Percentiles rank a stretch among this genome's conserved stretches.
Evolutionary conservation across 2,888 invertebrate species (phyloP).

Genomic region (Caenorhabditis imperialis): DNA sequence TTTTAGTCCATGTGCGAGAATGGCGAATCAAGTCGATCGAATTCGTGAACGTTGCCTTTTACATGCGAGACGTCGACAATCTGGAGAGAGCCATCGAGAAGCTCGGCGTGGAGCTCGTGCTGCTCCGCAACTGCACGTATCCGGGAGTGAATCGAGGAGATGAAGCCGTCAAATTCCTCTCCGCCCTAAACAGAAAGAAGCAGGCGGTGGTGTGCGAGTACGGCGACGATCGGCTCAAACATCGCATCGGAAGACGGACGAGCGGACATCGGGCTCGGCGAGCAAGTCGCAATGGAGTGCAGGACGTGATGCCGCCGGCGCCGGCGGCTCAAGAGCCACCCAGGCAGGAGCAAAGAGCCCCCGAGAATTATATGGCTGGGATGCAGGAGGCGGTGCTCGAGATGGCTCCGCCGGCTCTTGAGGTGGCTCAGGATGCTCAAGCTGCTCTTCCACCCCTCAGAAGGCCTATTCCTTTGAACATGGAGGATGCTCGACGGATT

Average conservation of each 20-base stretch:
- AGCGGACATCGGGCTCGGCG: conserved; percentile 21
- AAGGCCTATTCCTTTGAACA: conserved; percentile 5
- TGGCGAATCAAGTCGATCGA: conserved; percentile 69
- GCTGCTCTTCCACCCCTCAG: background rate
- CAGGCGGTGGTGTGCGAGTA: conserved; percentile 69
- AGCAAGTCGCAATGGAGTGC: conserved; percentile 24
- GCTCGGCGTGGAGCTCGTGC: conserved; percentile 65
- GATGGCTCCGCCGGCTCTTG: background rate
- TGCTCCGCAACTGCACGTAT: conserved; percentile 66
- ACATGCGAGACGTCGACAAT: conserved; percentile 64
- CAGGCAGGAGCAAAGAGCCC: background rate
- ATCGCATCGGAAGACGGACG: conserved; percentile 46
- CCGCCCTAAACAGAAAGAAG: conserved; percentile 66
- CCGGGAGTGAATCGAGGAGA: conserved; percentile 63
- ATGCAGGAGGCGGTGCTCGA: too few relatives aligned
- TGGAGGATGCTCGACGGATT: background rate
- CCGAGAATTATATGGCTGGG: background rate
- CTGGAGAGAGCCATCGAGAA: conserved; percentile 67
- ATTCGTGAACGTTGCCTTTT: conserved; percentile 67
- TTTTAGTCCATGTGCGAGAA: conserved; percentile 64
- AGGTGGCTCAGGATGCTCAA: background rate
- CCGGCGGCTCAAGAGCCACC: background rate
- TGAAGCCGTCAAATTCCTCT: conserved; percentile 62
- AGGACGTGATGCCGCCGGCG: conserved; percentile 9
- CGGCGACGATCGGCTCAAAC: conserved; percentile 66